These are phyloP conservation scores for Heliothis virescens DNA, from an alignment of 1,140 invertebrate genomes.

Conservation along the genomic window DNA sequence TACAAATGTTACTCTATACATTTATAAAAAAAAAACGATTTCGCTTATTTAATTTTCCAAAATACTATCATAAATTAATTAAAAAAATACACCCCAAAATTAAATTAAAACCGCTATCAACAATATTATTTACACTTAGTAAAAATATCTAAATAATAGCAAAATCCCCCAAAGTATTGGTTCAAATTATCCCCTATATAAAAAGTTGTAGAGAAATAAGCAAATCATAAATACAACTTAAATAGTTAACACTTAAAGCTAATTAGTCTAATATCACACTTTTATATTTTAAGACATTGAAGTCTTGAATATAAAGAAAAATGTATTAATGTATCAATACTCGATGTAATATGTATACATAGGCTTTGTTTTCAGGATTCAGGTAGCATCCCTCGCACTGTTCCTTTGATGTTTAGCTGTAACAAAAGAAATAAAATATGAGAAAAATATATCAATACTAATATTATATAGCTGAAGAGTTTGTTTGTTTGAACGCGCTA, in stretches of 20 bases:
- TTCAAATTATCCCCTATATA: neutral
- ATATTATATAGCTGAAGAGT: no score
- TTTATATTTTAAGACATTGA: slow-evolving; percentile 60
- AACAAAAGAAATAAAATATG: slow-evolving; percentile 68
- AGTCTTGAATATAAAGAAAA: slow-evolving; percentile 32
- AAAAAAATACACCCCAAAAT: slow-evolving; percentile 18
- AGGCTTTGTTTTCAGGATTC: slow-evolving; percentile 51
- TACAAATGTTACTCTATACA: neutral
- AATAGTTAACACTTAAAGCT: slow-evolving; percentile 75
- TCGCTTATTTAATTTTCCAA: slow-evolving; percentile 6
- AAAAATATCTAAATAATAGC: neutral
- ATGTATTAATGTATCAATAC: slow-evolving; percentile 46
- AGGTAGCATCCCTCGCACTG: slow-evolving; percentile 78
- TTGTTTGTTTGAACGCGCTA: no score
- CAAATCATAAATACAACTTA: slow-evolving; percentile 49
- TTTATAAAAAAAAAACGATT: neutral
- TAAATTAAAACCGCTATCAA: slow-evolving; percentile 6
- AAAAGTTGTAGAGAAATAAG: slow-evolving; percentile 34
- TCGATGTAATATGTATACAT: neutral
- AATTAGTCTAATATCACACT: slow-evolving; percentile 84
- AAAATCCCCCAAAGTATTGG: neutral
- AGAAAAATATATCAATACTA: no score
- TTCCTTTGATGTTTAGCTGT: slow-evolving; percentile 84
- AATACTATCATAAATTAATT: slow-evolving; percentile 11
- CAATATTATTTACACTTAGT: slow-evolving; percentile 18